A percentile compares a stretch with the other conserved stretches of the same genome.
These are phyloP conservation scores for Tetragnatha montana DNA, from an alignment of 2,888 invertebrate genomes.

Conservation along the genomic window DNA sequence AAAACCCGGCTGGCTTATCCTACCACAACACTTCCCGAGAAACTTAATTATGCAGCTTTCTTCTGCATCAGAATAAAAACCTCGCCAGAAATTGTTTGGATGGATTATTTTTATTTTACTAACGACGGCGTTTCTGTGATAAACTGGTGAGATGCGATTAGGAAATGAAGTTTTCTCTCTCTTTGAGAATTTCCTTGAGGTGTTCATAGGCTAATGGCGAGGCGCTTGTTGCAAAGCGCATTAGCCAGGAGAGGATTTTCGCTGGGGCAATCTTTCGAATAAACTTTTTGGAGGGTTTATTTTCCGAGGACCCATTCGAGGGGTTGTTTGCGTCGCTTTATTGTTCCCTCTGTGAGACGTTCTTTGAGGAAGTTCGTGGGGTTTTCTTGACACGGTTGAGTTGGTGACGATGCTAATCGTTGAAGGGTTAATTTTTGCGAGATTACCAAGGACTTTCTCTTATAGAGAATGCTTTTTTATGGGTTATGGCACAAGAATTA, in stretches of 20 bases:
- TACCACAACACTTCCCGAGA: constrained; percentile 5
- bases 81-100: constrained; percentile 4
- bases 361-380: not conserved
- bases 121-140: constrained; percentile 40
- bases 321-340: not conserved
- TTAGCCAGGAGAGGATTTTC: constrained; percentile 14
- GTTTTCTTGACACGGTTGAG: not conserved
- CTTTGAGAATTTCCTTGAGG: constrained; percentile 28
- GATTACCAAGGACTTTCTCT: not conserved
- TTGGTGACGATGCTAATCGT: not conserved
- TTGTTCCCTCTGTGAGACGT: not conserved
- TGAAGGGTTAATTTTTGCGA: not conserved
- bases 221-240: constrained; percentile 28
- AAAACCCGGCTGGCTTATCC: constrained; percentile 1
- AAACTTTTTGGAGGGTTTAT: not conserved
- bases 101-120: constrained; percentile 29
- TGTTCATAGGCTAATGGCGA: constrained; percentile 19
- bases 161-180: constrained; percentile 27
- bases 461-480: no score
- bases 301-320: not conserved
- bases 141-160: constrained; percentile 39
- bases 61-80: not conserved
- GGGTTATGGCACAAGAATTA: no score
- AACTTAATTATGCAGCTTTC: constrained; percentile 27
- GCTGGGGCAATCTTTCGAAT: constrained; percentile 7